Conservation (phyloP, 2,113 vertebrate species). For the Pholis gunnellus region DNA sequence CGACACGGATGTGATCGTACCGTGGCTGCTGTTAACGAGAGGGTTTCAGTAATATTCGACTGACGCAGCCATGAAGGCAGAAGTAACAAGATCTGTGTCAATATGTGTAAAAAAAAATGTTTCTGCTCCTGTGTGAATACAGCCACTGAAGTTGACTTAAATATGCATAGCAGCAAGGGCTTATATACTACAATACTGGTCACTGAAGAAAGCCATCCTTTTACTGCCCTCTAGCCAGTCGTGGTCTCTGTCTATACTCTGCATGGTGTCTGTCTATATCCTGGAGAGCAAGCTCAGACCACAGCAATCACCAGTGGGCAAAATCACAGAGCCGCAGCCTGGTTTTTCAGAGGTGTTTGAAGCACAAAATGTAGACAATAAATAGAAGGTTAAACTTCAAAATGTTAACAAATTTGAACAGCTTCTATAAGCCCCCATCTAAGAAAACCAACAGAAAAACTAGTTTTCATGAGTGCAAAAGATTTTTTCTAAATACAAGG, state of each 20-base stretch:
- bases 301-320: slow-evolving; percentile 65
- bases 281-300: slow-evolving; percentile 61
- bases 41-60: slow-evolving; percentile 2
- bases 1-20: slow-evolving; percentile 2
- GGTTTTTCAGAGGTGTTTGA: slow-evolving; percentile 54
- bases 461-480: not conserved
- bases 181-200: slow-evolving; percentile 76
- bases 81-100: slow-evolving; percentile 32
- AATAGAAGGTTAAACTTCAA: not conserved
- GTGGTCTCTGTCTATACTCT: slow-evolving; percentile 69
- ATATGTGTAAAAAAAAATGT: slow-evolving; percentile 14
- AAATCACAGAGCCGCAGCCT: slow-evolving; percentile 43
- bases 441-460: not conserved
- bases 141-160: slow-evolving; percentile 70
- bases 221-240: slow-evolving; percentile 77
- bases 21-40: slow-evolving; percentile 18
- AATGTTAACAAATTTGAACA: not conserved
- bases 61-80: slow-evolving; percentile 7
- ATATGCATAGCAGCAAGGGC: slow-evolving; percentile 87
- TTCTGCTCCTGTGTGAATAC: slow-evolving; percentile 54
- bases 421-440: not conserved
- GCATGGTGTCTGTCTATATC: slow-evolving; percentile 62
- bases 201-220: slow-evolving; percentile 83
- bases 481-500: not conserved
- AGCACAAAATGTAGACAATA: slow-evolving; percentile 51